Conservation (phyloP, 2,113 vertebrate species). For the Carettochelys insculpta region DNA sequence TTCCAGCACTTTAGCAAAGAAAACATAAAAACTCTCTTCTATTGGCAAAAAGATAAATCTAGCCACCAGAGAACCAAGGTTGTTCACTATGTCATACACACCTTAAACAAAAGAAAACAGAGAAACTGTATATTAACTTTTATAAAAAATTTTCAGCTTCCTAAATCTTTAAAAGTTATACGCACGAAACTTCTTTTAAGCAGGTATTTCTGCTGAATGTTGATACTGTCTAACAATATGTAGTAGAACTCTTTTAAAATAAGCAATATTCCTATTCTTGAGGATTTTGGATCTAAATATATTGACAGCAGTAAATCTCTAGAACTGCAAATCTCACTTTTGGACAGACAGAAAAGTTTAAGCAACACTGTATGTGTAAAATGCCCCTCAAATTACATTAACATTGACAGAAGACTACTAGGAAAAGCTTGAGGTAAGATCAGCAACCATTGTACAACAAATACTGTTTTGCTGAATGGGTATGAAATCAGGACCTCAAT, state of each 20-base stretch:
- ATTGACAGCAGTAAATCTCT: neutral
- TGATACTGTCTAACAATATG: neutral
- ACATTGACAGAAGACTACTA: neutral
- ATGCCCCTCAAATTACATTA: neutral
- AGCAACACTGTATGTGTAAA: neutral
- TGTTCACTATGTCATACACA: constrained; percentile 95
- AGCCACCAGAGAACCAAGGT: constrained; percentile 95
- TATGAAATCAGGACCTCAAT: neutral
- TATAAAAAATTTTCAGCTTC: neutral
- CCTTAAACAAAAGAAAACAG: constrained; percentile 63
- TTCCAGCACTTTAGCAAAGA: constrained; percentile 93
- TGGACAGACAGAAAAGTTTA: neutral
- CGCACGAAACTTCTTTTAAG: neutral
- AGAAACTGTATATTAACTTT: neutral
- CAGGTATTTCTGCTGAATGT: neutral
- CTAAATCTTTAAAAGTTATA: neutral
- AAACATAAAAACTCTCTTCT: constrained; percentile 97
- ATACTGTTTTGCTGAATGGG: neutral
- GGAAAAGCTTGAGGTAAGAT: neutral
- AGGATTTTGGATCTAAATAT: neutral
- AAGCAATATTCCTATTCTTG: neutral
- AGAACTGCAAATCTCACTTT: neutral
- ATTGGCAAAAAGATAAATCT: constrained; percentile 94
- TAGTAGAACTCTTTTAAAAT: neutral
- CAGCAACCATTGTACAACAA: neutral